phyloP scores from a whole-genome alignment of 1,140 invertebrate genomes.

The Riptortus pedestris region DNA sequence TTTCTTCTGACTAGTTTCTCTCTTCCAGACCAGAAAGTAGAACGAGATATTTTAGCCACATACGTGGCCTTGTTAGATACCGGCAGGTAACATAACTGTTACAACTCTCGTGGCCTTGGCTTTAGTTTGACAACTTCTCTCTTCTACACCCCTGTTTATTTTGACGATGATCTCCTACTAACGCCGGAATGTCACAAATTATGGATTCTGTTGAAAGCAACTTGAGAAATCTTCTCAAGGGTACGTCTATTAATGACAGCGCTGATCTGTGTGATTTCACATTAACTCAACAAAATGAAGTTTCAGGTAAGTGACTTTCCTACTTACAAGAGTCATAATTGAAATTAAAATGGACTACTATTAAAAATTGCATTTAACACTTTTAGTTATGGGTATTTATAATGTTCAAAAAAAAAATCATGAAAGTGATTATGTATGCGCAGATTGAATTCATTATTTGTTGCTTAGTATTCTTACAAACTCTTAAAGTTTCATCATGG shows the following conservation, averaged over 20 bases:
- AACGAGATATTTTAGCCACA: too few species aligned
- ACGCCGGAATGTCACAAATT: neutral
- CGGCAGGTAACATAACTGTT: neutral
- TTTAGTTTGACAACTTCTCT: neutral
- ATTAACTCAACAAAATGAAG: slow-evolving; percentile 63
- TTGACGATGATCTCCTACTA: neutral
- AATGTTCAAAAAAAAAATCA: slow-evolving; percentile 1
- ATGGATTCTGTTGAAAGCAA: slow-evolving; percentile 32
- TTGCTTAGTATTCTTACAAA: too few species aligned
- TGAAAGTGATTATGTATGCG: too few species aligned
- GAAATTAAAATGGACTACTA: neutral
- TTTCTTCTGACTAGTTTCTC: too few species aligned
- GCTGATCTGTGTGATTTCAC: slow-evolving; percentile 66
- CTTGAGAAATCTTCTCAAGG: slow-evolving; percentile 29
- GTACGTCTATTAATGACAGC: slow-evolving; percentile 34
- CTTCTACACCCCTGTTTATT: neutral
- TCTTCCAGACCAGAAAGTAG: neutral
- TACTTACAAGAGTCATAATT: slow-evolving; percentile 1
- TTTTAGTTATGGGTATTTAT: neutral
- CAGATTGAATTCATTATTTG: too few species aligned
- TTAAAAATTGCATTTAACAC: slow-evolving; percentile 12
- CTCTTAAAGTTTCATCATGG: too few species aligned
- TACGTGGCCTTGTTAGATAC: slow-evolving; percentile 1
- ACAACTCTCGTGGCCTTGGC: neutral
- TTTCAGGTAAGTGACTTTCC: slow-evolving; percentile 46